phyloP scores from a whole-genome alignment of 2,797 vertebrate genomes.

The Ara ararauna region DNA sequence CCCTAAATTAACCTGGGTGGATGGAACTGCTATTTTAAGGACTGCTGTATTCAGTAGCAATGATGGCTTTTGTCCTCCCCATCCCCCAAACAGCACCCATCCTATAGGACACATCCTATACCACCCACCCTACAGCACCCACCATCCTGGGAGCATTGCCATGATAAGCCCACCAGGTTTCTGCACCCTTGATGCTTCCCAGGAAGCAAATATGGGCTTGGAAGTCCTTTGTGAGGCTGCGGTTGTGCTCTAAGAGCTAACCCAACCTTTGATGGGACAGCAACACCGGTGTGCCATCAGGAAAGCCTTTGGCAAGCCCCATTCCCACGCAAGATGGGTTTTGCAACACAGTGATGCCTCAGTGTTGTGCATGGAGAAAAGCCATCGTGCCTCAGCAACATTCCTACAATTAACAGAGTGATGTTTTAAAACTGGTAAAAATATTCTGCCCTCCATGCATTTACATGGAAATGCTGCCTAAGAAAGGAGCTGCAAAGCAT shows the following conservation, averaged over 20 bases:
- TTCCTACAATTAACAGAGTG: not conserved
- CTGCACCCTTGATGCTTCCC: not conserved
- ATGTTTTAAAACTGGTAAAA: not conserved
- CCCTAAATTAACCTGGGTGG: not conserved
- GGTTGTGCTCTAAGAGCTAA: not conserved
- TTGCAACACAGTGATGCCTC: not conserved
- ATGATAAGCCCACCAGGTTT: not conserved
- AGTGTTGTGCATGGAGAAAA: fast-evolving
- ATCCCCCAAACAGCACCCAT: not conserved
- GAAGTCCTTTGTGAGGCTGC: not conserved
- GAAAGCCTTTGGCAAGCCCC: not conserved
- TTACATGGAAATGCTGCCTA: not conserved
- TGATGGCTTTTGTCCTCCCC: not conserved
- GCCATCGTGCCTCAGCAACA: fast-evolving
- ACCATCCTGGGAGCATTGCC: not conserved
- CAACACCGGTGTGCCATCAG: fast-evolving
- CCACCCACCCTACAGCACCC: not conserved
- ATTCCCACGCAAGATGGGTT: not conserved
- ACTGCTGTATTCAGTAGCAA: not conserved
- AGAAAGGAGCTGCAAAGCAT: not conserved
- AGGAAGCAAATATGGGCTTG: not conserved
- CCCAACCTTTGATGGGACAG: not conserved
- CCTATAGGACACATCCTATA: not conserved
- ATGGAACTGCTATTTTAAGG: not conserved
- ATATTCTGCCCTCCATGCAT: not conserved